phyloP scores from a whole-genome alignment of 1,140 invertebrate species.

The Pachypeltis micranthus region DNA sequence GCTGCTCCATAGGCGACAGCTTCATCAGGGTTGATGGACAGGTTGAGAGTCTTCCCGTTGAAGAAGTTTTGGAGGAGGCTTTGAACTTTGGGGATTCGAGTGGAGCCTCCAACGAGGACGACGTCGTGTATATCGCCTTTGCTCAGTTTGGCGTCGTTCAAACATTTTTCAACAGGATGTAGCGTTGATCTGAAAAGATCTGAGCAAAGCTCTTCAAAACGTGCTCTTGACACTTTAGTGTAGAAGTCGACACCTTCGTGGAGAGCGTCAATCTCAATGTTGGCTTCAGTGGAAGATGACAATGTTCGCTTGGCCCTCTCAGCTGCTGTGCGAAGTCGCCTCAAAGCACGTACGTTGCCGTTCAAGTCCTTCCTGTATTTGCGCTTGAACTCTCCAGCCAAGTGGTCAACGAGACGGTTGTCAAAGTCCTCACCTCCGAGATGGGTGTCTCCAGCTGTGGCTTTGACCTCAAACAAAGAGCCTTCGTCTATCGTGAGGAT shows the following conservation, averaged over 20 bases:
- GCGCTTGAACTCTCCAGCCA: conserved; percentile 42
- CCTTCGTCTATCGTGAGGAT: conserved; percentile 78
- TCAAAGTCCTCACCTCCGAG: conserved; percentile 72
- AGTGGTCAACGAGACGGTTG: conserved; percentile 70
- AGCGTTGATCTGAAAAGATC: conserved; percentile 53
- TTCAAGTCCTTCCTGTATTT: conserved; percentile 41
- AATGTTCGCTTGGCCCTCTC: conserved; percentile 71
- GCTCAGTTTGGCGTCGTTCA: conserved; percentile 54
- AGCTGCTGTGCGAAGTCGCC: conserved; percentile 46
- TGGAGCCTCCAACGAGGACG: conserved; percentile 59
- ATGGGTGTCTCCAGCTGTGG: conserved; percentile 57
- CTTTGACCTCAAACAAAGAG: conserved; percentile 57
- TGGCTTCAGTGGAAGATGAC: conserved; percentile 57
- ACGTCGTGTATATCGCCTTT: conserved; percentile 54
- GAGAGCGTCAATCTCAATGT: conserved; percentile 58
- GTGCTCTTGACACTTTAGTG: conserved; percentile 53
- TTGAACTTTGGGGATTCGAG: conserved; percentile 45
- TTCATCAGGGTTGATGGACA: conserved; percentile 56
- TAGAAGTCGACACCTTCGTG: conserved; percentile 60
- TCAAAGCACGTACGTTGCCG: conserved; percentile 36
- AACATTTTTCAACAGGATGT: conserved; percentile 44
- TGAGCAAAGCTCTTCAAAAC: conserved; percentile 73
- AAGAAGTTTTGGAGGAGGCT: conserved; percentile 43
- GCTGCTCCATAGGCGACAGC: conserved; percentile 54
- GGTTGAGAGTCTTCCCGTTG: conserved; percentile 46